Evolutionary conservation across 2,113 vertebrate genomes (phyloP).

Genomic region (Neotragus moschatus): DNA sequence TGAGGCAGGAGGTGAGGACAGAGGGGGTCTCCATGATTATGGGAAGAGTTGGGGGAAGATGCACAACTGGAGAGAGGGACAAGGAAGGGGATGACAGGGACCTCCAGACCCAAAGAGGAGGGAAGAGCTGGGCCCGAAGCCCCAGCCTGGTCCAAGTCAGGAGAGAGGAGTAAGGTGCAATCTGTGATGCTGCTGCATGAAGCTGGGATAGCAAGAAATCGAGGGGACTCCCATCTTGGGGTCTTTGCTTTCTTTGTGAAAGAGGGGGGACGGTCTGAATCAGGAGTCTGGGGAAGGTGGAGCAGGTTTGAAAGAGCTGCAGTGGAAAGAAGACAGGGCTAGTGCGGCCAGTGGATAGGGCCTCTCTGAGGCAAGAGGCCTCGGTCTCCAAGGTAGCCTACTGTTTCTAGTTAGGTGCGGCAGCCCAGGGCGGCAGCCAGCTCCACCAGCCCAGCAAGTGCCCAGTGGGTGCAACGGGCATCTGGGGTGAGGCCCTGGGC

Average conservation of each 20-base stretch:
- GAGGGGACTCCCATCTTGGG: neutral
- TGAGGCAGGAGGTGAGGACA: neutral
- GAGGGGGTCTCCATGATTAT: neutral
- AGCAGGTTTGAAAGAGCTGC: neutral
- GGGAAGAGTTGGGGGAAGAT: neutral
- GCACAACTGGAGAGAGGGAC: neutral
- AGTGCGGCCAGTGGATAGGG: neutral
- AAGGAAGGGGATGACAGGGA: too few relatives aligned
- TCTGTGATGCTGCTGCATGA: fast-evolving
- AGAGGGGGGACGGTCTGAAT: neutral
- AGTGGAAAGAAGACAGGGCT: neutral
- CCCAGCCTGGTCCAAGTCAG: neutral
- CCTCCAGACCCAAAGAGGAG: neutral
- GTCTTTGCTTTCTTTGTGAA: neutral
- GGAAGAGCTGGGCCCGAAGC: neutral
- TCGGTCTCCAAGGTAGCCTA: too few relatives aligned
- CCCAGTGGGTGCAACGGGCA: neutral
- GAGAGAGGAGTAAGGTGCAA: neutral
- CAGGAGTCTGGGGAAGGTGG: neutral
- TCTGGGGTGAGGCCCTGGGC: neutral
- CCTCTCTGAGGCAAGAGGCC: neutral
- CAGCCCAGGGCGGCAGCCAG: neutral
- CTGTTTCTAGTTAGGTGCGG: fast-evolving
- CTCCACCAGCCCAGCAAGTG: neutral
- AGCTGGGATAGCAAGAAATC: neutral